Evolutionary conservation across 2,113 vertebrate species (phyloP).

Genomic region (Baryphthengus martii): DNA sequence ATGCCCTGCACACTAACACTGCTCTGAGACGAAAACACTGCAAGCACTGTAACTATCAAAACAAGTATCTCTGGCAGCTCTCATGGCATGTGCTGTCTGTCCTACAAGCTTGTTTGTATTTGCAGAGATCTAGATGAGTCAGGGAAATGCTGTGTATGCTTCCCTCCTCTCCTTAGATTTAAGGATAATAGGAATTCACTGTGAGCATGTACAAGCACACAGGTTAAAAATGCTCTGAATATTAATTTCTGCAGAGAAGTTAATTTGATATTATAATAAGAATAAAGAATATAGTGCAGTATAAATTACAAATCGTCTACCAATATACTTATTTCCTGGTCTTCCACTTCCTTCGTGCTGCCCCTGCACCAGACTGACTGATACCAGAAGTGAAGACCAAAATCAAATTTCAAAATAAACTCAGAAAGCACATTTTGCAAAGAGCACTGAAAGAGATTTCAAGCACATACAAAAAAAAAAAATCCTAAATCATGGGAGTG

Average conservation of each 20-base stretch:
- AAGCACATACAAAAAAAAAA: neutral
- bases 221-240: neutral
- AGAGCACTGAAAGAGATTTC: neutral
- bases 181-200: neutral
- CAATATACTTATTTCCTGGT: neutral
- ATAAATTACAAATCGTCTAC: neutral
- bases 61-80: neutral
- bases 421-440: neutral
- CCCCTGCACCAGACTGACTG: neutral
- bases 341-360: neutral
- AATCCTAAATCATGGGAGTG: neutral
- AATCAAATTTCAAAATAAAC: neutral
- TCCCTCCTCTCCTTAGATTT: neutral
- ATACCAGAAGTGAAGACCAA: neutral
- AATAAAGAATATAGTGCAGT: too few species aligned
- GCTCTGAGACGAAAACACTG: neutral
- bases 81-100: neutral
- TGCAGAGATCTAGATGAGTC: neutral
- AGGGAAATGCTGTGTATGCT: neutral
- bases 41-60: neutral
- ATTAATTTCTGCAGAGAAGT: neutral
- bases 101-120: neutral
- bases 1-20: neutral
- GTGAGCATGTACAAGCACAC: neutral
- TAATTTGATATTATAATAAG: neutral